phyloP scores from a whole-genome alignment of 1,140 invertebrate genomes.

The Melipona quadrifasciata region DNA sequence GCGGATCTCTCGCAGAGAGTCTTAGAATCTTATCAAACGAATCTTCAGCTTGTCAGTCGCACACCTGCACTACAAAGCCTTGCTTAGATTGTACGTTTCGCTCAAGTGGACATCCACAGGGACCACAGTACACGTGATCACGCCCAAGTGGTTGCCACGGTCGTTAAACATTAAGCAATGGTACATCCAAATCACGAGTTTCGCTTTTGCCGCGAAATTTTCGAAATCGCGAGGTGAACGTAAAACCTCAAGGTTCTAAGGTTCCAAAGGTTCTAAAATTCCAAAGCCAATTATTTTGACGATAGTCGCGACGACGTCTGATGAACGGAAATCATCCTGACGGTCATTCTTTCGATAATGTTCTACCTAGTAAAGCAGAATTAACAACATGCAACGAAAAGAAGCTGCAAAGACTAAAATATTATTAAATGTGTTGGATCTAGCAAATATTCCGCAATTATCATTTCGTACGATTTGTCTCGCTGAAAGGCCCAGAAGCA shows the following conservation, averaged over 20 bases:
- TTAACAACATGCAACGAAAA: no score
- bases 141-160: background rate
- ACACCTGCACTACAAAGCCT: background rate
- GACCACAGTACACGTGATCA: background rate
- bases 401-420: no score
- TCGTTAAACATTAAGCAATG: background rate
- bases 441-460: no score
- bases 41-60: no score
- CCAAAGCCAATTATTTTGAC: background rate
- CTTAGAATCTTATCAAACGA: background rate
- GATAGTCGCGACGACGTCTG: no score
- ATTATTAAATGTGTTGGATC: no score
- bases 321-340: no score
- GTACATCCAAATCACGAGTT: background rate
- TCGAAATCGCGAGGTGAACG: background rate
- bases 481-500: no score
- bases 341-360: no score
- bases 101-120: background rate
- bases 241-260: background rate
- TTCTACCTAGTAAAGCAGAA: no score
- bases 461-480: no score
- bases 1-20: background rate
- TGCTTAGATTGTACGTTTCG: background rate
- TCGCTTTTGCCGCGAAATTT: background rate
- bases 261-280: background rate